Base-by-base conservation (phyloP, 1,140 invertebrate species). In the Psix sp. region DNA sequence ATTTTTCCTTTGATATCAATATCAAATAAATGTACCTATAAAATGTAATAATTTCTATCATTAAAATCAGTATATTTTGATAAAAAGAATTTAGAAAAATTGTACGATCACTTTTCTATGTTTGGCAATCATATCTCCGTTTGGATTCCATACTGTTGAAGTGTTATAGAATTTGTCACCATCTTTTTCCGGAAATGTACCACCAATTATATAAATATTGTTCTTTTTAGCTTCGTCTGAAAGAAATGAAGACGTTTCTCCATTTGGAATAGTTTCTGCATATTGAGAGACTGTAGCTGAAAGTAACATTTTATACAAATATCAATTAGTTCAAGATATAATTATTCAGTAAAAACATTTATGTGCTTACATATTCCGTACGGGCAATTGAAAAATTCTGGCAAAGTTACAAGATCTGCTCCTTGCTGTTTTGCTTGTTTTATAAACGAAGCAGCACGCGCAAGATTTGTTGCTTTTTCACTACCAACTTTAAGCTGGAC, bases 331-430 rank as follows among this genome's bases (percentile, higher is more conserved):
- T 18, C 11, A 11, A 48, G 15, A 3, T 35, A 13, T 35, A 13
- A 13, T 33, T 11, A 33, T 35, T 13, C 2, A 6, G 13, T 35
- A 2, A 13, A 13, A 24, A 24, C 3, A 24, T 7, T 24, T 24
- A 24, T 21, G 10, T 35, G 29, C 0, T 45, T 89, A 93, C 92
- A 88, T 20, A 94, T 95, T 65, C 96, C 96, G 88, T 98, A 98
- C 0, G 96, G 96, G 18, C 93, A 95, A 86, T 98, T 98, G 77
- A 98, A 98, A 80, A 96, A 98, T 89, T 98, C 96, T 0, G 96
- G 96, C 9, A 98, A 81, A 0, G 91, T 91, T 10, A 98, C 89
- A 16, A 98, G 77, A 31, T 94, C 89, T 0, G 95, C 94, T 11
- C 93, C 91, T 45, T 91, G 88, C 57, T 90, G 80, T 76, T 93